Evolutionary conservation across 2,797 vertebrate genomes (phyloP), one percentile per base, ranked within the genome.

Genomic region (Sebastes trivittatus): DNA sequence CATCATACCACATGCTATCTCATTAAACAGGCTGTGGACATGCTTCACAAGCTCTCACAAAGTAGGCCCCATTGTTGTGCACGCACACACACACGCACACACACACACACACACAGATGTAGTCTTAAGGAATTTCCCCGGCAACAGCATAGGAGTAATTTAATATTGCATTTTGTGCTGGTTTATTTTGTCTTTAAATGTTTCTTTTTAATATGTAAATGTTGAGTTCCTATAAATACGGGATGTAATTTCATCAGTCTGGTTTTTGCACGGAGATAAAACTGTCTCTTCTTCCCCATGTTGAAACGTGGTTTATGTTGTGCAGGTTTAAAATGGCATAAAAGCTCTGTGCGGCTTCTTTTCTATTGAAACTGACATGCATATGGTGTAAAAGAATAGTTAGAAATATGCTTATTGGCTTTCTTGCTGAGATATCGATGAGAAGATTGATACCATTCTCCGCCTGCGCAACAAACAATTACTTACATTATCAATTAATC

Each of bases 1-100:
- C 88, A 87, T 92, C 85, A 66, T 77, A 88, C 76, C 93, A 85
- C 90, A 90, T 85, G 90, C 85, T 91, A 82, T 88, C 90, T 94
- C 78, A 92, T 94, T 93, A 93, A 91, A 89, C 77, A 86, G 85
- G 75, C 82, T 66, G 65, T 55, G 78, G 84, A 87, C 85, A 89
- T 78, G 91, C 89, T 88, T 91, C 89, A 90, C 81, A 82, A 61
- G 72, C 71, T 74, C 62, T 27, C 77, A 81, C 78, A 91, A 74
- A 87, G 86, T 87, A 72, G 69, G 16, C 61, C 65, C 67, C 61
- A 75, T 90, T 91, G 81, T 87, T 81, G 61, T 54, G 32, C 27
- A 34, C 13, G 58, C 69, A 38, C 78, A 73, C 66, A 64, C 77
- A 64, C 69, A 34, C 80, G 71, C 61, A 64, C 72, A 54, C 25